Conservation (phyloP, 2,113 vertebrate species). For the Ammospiza nelsoni region DNA sequence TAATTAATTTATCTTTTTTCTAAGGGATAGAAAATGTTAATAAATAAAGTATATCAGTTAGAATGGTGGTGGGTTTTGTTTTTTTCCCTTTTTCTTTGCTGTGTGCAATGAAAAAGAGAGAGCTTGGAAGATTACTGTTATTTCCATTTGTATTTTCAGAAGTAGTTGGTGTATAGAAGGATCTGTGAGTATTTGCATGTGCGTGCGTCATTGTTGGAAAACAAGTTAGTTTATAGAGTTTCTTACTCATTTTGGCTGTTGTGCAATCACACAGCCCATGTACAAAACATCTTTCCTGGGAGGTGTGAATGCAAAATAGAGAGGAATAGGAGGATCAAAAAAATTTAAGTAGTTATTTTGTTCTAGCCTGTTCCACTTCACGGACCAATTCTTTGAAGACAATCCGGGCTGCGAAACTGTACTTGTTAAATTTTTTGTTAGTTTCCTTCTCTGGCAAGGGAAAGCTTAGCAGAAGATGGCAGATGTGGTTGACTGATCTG, state of each 20-base stretch:
- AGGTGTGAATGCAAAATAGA: not conserved
- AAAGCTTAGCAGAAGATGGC: not conserved
- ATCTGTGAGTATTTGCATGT: not conserved
- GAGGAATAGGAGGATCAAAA: not conserved
- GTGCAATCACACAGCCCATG: not conserved
- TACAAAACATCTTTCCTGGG: not conserved
- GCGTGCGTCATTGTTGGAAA: not conserved
- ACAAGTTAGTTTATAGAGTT: not conserved
- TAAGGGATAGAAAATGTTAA: not conserved
- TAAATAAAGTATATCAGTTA: not conserved
- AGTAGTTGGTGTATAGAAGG: not conserved
- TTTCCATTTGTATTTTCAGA: slow-evolving; percentile 24
- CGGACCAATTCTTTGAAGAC: not conserved
- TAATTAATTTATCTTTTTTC: slow-evolving; percentile 29
- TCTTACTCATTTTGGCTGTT: not conserved
- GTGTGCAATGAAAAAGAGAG: not conserved
- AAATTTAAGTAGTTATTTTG: not conserved
- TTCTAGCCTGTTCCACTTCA: not conserved
- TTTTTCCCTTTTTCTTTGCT: not conserved
- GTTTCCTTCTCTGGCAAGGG: not conserved
- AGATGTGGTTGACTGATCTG: not conserved
- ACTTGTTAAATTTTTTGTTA: not conserved
- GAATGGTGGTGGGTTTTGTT: not conserved
- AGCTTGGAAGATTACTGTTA: not conserved
- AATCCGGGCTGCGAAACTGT: not conserved